Conservation (phyloP, 2,797 vertebrate species). For the Psittacula echo region DNA sequence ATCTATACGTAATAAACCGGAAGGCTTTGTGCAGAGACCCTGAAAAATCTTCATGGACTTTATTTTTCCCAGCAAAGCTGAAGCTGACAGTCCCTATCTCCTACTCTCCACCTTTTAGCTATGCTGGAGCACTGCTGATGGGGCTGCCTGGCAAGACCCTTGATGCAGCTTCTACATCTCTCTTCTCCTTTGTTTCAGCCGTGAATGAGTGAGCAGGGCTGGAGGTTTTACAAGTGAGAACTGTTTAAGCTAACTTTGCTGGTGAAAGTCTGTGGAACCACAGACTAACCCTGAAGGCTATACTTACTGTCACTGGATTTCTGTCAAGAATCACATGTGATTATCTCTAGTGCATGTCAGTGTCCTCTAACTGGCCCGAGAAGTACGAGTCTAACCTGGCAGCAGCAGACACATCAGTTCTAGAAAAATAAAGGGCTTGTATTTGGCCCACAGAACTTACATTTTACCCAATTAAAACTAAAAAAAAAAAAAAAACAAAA, state of each 20-base stretch:
- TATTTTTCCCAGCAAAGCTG: neutral
- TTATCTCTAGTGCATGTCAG: neutral
- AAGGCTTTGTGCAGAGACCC: neutral
- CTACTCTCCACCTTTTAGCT: neutral
- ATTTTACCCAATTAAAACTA: neutral
- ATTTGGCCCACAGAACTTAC: neutral
- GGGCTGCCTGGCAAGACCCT: neutral
- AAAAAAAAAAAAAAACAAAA: no score
- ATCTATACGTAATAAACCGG: neutral
- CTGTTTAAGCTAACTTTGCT: neutral
- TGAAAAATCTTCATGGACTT: neutral
- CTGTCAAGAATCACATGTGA: neutral
- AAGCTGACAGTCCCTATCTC: neutral
- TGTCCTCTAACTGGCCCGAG: neutral
- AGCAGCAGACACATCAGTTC: neutral
- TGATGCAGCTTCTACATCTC: neutral
- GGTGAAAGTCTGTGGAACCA: neutral
- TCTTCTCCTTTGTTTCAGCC: neutral
- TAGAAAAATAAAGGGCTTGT: neutral
- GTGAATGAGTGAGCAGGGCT: neutral
- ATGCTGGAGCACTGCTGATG: neutral
- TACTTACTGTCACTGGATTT: neutral
- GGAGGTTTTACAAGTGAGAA: neutral
- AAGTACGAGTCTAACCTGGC: neutral
- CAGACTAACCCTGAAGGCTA: conserved; percentile 2